Percentiles rank a stretch among this genome's conserved stretches.
Evolutionary conservation across 2,888 invertebrate genomes (phyloP).

Genomic region (Epinotia brunnichana): DNA sequence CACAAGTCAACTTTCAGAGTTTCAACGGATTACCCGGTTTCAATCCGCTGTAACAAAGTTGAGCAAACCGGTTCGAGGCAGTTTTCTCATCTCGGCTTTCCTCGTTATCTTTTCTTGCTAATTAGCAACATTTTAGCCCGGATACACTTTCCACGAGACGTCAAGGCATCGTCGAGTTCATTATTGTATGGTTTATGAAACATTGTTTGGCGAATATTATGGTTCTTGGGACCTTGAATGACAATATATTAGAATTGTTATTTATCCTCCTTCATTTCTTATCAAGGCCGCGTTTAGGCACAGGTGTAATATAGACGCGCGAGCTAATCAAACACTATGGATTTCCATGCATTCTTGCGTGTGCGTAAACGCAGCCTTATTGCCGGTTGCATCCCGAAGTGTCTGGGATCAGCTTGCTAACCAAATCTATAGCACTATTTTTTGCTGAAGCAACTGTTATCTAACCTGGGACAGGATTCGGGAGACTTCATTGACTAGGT

Average conservation of each 20-base stretch:
- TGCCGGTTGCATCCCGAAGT: neutral
- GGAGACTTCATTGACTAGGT: neutral
- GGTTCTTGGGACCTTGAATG: neutral
- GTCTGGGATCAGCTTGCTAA: too few relatives aligned
- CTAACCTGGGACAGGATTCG: neutral
- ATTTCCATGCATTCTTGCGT: too few relatives aligned
- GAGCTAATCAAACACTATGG: too few relatives aligned
- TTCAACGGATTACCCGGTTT: slow-evolving; percentile 27
- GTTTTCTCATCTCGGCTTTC: slow-evolving; percentile 27
- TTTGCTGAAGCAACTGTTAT: too few relatives aligned
- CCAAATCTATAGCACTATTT: too few relatives aligned
- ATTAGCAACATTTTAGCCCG: slow-evolving; percentile 32
- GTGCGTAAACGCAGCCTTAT: neutral
- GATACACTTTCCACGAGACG: neutral
- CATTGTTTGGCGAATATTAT: neutral
- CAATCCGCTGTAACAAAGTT: slow-evolving; percentile 25
- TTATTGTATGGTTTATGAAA: neutral
- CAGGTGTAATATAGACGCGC: too few relatives aligned
- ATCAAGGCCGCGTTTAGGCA: too few relatives aligned
- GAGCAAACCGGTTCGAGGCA: slow-evolving; percentile 33
- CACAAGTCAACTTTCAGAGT: neutral
- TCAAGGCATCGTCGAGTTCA: neutral
- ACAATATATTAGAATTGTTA: neutral
- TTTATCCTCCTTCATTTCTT: neutral
- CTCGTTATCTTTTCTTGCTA: slow-evolving; percentile 32